Evolutionary conservation across 2,797 vertebrate genomes (phyloP), one percentile per base, ranked within the genome.

Genomic region (Bovichtus variegatus): DNA sequence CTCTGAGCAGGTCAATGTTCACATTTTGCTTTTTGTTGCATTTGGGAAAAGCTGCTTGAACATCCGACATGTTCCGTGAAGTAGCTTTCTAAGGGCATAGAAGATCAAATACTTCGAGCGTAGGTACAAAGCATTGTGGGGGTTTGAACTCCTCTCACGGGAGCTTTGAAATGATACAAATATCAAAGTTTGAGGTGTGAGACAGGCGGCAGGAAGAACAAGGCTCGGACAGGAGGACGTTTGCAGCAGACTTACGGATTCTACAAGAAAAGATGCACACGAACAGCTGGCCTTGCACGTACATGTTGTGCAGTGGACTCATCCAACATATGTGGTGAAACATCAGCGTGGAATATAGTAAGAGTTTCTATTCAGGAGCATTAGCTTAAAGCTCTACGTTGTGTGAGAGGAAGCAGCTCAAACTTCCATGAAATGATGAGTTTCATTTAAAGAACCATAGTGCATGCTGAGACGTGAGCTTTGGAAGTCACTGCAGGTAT

Each of bases 51-150:
- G 61, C 74, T 84, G 82, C 86, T 88, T 88, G 74, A 88, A 89
- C 91, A 86, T 83, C 67, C 47, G 62, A 44, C 50, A 60, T 74
- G 71, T 71, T 87, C 75, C 44, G 13, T 75, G 77, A 68, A 72
- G 74, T 25, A 82, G 54, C 38, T 89, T 92, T 93, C 92, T 90
- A 82, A 94, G 86, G 86, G 93, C 93, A 93, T 93, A 90, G 78
- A 71, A 95, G 92, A 95, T 95, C 93, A 95, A 91, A 94, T 87
- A 81, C 80, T 88, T 90, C 65, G 60, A 80, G 82, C 80, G 80
- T 64, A 89, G 81, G 84, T 86, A 93, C 92, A 93, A 90, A 91
- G 88, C 81, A 78, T 74, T 53, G 38, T 74, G 66, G 63, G 80
- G 82, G 80, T 92, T 92, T 93, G 91, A 92, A 90, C 81, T 85